A percentile compares a stretch with the other conserved stretches of the same genome.
These are phyloP conservation scores for Campoletis sonorensis DNA, from an alignment of 1,140 invertebrate genomes.

Conservation along the genomic window DNA sequence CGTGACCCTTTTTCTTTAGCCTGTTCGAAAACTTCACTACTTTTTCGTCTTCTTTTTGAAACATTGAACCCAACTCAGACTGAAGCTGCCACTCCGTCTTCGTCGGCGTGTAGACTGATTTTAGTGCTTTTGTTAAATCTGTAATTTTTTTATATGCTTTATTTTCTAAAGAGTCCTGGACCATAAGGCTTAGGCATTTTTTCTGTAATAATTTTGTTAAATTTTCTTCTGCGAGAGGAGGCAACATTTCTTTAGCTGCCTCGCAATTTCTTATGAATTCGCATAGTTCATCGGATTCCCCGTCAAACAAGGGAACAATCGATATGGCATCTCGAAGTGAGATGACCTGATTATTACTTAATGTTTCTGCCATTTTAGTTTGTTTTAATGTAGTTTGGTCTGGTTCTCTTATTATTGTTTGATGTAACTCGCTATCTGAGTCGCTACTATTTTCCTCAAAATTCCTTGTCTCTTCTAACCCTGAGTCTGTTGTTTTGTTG, in stretches of 20 bases:
- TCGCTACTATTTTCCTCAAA: not conserved
- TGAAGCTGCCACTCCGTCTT: not conserved
- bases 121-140: not conserved
- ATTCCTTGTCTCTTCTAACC: not conserved
- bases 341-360: not conserved
- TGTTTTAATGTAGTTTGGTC: not conserved
- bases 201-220: no score
- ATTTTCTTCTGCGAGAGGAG: no score
- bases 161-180: no score
- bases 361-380: not conserved
- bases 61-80: not conserved
- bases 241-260: not conserved
- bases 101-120: not conserved
- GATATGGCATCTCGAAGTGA: not conserved
- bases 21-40: not conserved
- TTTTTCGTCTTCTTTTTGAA: not conserved
- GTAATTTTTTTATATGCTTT: no score
- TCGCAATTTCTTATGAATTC: not conserved
- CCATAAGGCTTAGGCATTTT: no score
- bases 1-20: not conserved
- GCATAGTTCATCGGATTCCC: not conserved
- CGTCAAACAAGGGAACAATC: not conserved
- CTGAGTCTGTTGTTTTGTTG: not conserved
- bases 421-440: not conserved
- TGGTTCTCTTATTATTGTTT: not conserved